Conservation (phyloP, 2,113 vertebrate genomes). For the Dermatemys mawii region DNA sequence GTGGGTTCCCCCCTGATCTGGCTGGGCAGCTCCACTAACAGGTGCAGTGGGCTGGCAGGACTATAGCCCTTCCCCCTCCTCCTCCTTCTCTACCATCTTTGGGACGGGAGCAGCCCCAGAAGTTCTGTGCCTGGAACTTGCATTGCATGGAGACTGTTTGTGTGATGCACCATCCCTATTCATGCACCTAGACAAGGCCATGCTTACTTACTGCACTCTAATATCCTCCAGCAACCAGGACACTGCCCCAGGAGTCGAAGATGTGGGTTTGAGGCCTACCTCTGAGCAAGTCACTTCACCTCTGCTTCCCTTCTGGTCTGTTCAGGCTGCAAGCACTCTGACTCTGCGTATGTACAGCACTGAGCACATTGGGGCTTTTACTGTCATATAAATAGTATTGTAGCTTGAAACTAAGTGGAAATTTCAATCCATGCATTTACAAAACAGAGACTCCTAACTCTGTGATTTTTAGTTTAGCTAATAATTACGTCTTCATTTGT, state of each 20-base stretch:
- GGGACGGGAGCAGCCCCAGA: neutral
- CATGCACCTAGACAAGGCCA: neutral
- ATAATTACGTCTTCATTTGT: neutral
- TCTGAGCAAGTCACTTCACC: accelerated
- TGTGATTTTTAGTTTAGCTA: neutral
- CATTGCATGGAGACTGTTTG: neutral
- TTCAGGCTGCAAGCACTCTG: neutral
- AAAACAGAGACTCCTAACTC: neutral
- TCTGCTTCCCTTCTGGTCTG: neutral
- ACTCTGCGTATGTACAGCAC: neutral
- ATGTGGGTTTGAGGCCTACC: neutral
- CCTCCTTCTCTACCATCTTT: neutral
- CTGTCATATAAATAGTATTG: neutral
- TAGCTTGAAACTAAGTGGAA: constrained; percentile 20
- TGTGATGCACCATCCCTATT: neutral
- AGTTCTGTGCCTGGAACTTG: neutral
- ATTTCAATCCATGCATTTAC: neutral
- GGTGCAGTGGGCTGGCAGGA: accelerated
- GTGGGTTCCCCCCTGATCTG: neutral
- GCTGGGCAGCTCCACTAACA: neutral
- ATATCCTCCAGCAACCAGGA: accelerated
- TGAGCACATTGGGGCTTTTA: neutral
- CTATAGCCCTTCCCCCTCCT: neutral
- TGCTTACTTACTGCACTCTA: neutral
- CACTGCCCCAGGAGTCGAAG: neutral